Percentiles rank a stretch among this genome's conserved stretches.
These are phyloP conservation scores for Taenioides sp. DNA, from an alignment of 2,797 vertebrate species.

Conservation along the genomic window DNA sequence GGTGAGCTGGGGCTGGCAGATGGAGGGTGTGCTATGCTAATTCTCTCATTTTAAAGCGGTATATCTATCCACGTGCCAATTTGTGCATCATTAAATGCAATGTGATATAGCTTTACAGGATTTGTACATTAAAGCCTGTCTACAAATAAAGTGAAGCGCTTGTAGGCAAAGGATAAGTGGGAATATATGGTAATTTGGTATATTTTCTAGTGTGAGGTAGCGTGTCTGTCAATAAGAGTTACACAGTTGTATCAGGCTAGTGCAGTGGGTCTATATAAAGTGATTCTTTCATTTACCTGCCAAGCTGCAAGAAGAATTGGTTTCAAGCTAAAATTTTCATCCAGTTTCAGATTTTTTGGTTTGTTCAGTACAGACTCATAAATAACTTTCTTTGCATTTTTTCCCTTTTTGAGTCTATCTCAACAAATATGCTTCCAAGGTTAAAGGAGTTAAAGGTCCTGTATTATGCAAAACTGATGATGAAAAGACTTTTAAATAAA, in stretches of 20 bases:
- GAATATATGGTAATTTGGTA: not conserved
- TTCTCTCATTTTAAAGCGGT: constrained; percentile 23
- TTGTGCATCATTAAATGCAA: not conserved
- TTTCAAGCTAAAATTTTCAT: not conserved
- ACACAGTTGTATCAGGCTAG: not conserved
- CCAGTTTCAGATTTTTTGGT: not conserved
- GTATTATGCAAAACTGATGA: too few species aligned
- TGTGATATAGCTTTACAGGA: not conserved
- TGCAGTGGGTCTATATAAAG: not conserved
- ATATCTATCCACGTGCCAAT: constrained; percentile 6
- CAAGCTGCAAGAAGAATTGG: not conserved
- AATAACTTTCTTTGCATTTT: not conserved
- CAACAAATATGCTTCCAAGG: not conserved
- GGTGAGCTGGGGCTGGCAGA: constrained; percentile 12
- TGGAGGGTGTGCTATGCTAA: constrained; percentile 13
- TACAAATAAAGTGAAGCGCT: not conserved
- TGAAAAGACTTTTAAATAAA: too few species aligned
- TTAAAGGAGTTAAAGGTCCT: not conserved
- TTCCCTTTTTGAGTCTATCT: not conserved
- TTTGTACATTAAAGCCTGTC: not conserved
- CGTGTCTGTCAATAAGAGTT: not conserved
- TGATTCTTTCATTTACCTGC: not conserved
- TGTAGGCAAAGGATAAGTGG: not conserved
- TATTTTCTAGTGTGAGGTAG: not conserved
- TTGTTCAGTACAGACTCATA: not conserved